Evolutionary conservation across 2,113 vertebrate genomes (phyloP).

Genomic region (Alces alces): DNA sequence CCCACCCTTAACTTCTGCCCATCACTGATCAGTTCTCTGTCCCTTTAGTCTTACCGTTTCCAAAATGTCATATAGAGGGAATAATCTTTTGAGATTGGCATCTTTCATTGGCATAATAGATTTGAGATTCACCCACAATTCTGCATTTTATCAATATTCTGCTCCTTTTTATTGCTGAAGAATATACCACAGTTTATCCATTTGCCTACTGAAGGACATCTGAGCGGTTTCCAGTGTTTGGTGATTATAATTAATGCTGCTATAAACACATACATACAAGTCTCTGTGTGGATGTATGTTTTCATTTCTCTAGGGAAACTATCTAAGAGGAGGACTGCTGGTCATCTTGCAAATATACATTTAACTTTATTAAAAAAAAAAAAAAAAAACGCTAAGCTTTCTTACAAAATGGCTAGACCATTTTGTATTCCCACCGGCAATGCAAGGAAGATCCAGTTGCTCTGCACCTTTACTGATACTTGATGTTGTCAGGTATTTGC

Average conservation of each 20-base stretch:
- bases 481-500: not conserved
- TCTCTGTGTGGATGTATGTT: not conserved
- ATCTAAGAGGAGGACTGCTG: not conserved
- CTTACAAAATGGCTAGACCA: not conserved
- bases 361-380: not conserved
- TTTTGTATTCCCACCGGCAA: not conserved
- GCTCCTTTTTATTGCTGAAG: slow-evolving; percentile 43
- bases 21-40: not conserved
- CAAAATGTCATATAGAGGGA: slow-evolving; percentile 4
- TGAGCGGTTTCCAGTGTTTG: slow-evolving; percentile 1
- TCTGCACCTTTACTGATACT: not conserved
- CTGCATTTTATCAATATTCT: not conserved
- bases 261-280: not conserved
- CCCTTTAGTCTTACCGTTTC: not conserved
- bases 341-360: not conserved
- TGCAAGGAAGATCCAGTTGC: not conserved
- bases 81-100: not conserved
- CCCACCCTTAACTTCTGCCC: not conserved
- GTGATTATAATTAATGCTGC: slow-evolving; percentile 16
- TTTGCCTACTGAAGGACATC: slow-evolving; percentile 19
- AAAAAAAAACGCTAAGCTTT: not conserved
- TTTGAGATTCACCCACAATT: not conserved
- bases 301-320: slow-evolving; percentile 14
- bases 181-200: slow-evolving; percentile 6
- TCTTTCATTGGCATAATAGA: slow-evolving; percentile 15